phyloP scores from a whole-genome alignment of 1,140 invertebrate genomes.

The Drosophila watanabei region DNA sequence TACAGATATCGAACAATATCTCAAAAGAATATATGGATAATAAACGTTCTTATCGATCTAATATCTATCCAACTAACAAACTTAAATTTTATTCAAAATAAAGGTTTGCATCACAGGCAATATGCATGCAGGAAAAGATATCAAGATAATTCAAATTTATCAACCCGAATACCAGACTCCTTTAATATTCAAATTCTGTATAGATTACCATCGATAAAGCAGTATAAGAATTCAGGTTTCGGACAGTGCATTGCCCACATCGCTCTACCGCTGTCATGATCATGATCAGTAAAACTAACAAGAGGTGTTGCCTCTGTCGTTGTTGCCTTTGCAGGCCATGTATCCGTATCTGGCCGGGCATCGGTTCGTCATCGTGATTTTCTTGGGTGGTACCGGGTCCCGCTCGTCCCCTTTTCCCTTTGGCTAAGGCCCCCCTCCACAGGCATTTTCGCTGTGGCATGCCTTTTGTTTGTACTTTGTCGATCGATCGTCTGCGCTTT shows the following conservation, averaged over 20 bases:
- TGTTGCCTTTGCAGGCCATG: slow-evolving; percentile 48
- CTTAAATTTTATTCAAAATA: too few relatives aligned
- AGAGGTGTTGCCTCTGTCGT: slow-evolving; percentile 82
- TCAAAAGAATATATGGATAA: neutral
- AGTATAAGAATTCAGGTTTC: neutral
- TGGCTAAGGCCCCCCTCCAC: neutral
- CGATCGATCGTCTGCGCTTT: slow-evolving; percentile 50
- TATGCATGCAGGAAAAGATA: too few relatives aligned
- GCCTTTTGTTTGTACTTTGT: slow-evolving; percentile 55
- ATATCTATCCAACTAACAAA: neutral
- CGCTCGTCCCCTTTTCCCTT: neutral
- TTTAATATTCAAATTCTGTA: neutral
- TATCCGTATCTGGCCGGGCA: slow-evolving; percentile 58
- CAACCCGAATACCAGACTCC: neutral
- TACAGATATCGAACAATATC: neutral
- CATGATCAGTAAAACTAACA: slow-evolving; percentile 83
- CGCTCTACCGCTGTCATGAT: slow-evolving; percentile 46
- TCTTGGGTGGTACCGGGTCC: slow-evolving; percentile 61
- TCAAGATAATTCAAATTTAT: neutral
- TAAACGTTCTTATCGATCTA: neutral
- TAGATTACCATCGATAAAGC: neutral
- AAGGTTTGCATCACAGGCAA: too few relatives aligned
- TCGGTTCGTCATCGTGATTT: slow-evolving; percentile 80
- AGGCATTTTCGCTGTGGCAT: slow-evolving; percentile 12
- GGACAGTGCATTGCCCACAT: slow-evolving; percentile 6